Base-by-base conservation (phyloP, 2,797 vertebrate species). In the Oreochromis mossambicus region DNA sequence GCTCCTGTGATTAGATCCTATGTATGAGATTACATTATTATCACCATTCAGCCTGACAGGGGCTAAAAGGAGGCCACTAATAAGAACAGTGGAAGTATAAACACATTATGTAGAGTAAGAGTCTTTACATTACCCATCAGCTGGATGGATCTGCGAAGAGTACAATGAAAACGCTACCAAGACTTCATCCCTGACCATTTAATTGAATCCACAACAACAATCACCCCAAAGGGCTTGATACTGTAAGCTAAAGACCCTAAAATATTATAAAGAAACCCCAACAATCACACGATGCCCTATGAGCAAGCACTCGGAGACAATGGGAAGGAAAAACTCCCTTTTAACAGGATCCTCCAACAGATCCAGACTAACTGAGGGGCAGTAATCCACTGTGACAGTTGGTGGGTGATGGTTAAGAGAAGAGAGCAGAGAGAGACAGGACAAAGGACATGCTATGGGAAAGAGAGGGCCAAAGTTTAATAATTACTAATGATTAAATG, bases 1-100 rank as follows among this genome's bases (percentile, higher is more conserved):
- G 68, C 73, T 19, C 34, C 58, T n/a, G 55, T 85, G 24, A 90
- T 85, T 58, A 86, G 51, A 88, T 86, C 38, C 26, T 34, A 55
- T 80, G 77, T 86, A 77, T 87, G 52, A 55, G 13, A 77, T 68
- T 32, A 70, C 68, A 76, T 73, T 26, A 66, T 70, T 73, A 77
- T 77, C 26, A 50, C 4, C 11, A 75, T 56, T n/a, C 15, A 76
- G 38, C 19, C 29, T 38, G 38, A 7, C 10, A 9, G 6, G 5
- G 14, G 63, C 79, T 70, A 77, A 54, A 55, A 54, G 4, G 10
- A 79, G 48, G 51, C 24, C 26, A 55, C n/a, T 55, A 21, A 21
- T 66, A 21, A 41, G n/a, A 66, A 41, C 61, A 66, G 4, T 41
- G 36, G 36, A 41, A 66, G n/a, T 41, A 66, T 66, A 66, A 66